Evolutionary conservation across 2,113 vertebrate genomes (phyloP).

Genomic region (Phalacrocorax pelagicus): DNA sequence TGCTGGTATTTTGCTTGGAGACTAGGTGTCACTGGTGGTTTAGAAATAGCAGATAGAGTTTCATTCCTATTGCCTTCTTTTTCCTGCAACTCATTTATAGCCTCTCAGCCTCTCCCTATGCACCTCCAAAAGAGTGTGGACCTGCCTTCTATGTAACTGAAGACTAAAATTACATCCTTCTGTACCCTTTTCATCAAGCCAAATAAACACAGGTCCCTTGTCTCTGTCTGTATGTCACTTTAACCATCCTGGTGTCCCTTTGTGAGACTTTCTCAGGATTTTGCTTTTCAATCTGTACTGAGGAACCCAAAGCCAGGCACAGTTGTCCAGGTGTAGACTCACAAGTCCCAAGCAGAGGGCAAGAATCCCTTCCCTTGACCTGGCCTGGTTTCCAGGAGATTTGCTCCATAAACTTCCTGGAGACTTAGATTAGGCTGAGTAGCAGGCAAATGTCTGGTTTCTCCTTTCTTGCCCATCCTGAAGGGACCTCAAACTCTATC

Average conservation of each 20-base stretch:
- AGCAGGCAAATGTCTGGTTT: neutral
- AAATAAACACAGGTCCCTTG: neutral
- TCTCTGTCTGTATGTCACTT: neutral
- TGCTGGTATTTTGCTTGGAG: neutral
- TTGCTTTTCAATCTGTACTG: neutral
- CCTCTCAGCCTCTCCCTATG: neutral
- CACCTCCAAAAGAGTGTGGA: neutral
- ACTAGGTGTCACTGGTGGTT: conserved; percentile 62
- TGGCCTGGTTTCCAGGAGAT: neutral
- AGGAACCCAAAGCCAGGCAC: neutral
- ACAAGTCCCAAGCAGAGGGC: neutral
- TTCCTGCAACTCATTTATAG: neutral
- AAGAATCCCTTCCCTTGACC: neutral
- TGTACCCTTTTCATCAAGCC: neutral
- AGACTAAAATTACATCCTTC: neutral
- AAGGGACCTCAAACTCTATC: neutral
- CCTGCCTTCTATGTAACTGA: neutral
- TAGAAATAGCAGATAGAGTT: conserved; percentile 15
- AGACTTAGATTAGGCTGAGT: neutral
- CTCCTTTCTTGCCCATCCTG: neutral
- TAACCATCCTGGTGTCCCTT: neutral
- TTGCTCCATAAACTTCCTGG: neutral
- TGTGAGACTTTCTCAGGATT: neutral
- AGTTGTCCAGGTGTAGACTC: neutral
- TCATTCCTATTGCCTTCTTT: neutral